phyloP scores from a whole-genome alignment of 1,140 invertebrate species.

The Phthorimaea operculella region DNA sequence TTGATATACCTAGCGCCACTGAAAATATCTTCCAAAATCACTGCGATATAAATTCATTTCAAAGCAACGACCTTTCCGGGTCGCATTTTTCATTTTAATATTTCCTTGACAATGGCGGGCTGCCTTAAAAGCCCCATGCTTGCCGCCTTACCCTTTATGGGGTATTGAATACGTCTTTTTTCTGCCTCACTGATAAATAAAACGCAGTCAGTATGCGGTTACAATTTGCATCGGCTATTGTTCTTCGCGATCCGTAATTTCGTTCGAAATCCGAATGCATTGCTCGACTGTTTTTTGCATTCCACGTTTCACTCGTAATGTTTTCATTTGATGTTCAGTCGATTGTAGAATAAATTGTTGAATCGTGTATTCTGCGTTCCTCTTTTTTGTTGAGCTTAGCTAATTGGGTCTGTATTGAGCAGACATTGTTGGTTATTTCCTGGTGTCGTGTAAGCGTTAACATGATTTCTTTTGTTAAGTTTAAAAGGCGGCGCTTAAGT shows the following conservation, averaged over 20 bases:
- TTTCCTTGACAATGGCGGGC: constrained; percentile 36
- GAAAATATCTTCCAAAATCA: not conserved
- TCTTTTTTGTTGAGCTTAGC: not conserved
- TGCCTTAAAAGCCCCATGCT: constrained; percentile 40
- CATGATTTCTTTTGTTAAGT: not conserved
- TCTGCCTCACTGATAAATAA: constrained; percentile 44
- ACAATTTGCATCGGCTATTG: constrained; percentile 60
- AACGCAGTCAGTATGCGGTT: constrained; percentile 27
- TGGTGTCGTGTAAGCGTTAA: too few relatives aligned
- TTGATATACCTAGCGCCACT: too few relatives aligned
- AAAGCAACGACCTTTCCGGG: constrained; percentile 17
- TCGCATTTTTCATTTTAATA: constrained; percentile 38
- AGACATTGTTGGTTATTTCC: too few relatives aligned
- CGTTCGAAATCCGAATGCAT: constrained; percentile 31
- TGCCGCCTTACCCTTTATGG: constrained; percentile 45
- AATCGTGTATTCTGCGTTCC: not conserved
- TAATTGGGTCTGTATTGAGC: not conserved
- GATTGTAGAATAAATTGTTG: not conserved
- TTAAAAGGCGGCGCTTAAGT: not conserved
- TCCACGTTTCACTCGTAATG: constrained; percentile 18
- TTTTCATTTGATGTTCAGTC: constrained; percentile 24
- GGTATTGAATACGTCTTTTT: constrained; percentile 49
- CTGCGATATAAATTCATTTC: not conserved
- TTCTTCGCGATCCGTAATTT: constrained; percentile 52
- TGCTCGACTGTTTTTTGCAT: constrained; percentile 31